Evolutionary conservation across 2,888 invertebrate genomes (phyloP).

Genomic region (Mythimna albipuncta): DNA sequence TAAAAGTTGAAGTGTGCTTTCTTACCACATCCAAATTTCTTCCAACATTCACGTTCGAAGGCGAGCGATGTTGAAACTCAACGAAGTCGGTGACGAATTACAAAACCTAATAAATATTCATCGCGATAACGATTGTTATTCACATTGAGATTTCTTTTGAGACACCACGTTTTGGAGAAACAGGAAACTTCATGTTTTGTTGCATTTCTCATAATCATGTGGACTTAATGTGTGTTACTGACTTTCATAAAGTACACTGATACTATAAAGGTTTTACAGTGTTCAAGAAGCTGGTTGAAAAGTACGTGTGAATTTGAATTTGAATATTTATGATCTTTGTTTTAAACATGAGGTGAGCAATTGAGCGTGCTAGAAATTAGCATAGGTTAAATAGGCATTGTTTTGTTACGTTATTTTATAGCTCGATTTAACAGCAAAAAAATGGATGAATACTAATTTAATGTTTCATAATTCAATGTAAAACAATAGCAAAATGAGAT

Average conservation of each 20-base stretch:
- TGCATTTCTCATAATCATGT: slow-evolving; percentile 17
- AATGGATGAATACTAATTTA: neutral
- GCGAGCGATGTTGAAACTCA: slow-evolving; percentile 72
- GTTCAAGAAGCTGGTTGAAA: slow-evolving; percentile 45
- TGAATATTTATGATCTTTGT: slow-evolving; percentile 47
- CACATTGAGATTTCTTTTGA: slow-evolving; percentile 60
- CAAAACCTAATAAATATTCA: slow-evolving; percentile 68
- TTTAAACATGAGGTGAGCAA: slow-evolving; percentile 48
- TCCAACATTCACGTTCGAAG: slow-evolving; percentile 18
- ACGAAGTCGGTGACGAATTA: slow-evolving; percentile 74
- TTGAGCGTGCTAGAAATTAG: slow-evolving; percentile 32
- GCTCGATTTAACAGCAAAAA: slow-evolving; percentile 3
- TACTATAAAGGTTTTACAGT: slow-evolving; percentile 39
- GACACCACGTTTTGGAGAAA: slow-evolving; percentile 29
- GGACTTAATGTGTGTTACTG: slow-evolving; percentile 20
- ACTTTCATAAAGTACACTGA: slow-evolving; percentile 11
- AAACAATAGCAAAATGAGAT: neutral
- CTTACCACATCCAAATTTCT: slow-evolving; percentile 20
- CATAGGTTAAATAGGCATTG: slow-evolving; percentile 32
- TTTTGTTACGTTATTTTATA: neutral
- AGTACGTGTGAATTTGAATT: slow-evolving; percentile 40
- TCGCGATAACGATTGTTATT: slow-evolving; percentile 64
- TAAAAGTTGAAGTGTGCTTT: neutral
- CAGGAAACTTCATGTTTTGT: slow-evolving; percentile 1
- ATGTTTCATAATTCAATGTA: neutral